phyloP scores from a whole-genome alignment of 2,113 vertebrate genomes.

The Nycticorax nycticorax region DNA sequence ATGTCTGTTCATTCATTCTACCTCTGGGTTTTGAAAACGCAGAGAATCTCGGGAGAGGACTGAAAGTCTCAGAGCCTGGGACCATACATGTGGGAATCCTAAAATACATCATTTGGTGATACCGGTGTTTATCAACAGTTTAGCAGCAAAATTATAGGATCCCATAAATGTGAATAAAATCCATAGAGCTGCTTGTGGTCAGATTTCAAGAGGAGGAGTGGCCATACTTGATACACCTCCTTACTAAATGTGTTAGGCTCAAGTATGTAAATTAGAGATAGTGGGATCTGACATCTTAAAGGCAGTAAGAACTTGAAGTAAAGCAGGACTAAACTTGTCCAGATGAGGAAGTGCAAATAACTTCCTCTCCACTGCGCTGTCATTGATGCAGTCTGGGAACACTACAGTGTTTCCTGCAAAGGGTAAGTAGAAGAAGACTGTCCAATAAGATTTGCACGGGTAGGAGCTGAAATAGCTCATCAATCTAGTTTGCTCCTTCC shows the following conservation, averaged over 20 bases:
- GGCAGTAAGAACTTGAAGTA: not conserved
- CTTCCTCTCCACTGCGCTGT: not conserved
- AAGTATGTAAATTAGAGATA: not conserved
- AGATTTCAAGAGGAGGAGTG: not conserved
- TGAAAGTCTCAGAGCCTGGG: not conserved
- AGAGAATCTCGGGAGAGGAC: not conserved
- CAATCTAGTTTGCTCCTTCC: not conserved
- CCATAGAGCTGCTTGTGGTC: not conserved
- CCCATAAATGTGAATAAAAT: not conserved
- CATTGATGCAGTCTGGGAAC: not conserved
- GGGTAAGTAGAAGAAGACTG: not conserved
- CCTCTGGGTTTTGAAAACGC: not conserved
- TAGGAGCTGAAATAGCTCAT: not conserved
- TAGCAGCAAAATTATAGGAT: not conserved
- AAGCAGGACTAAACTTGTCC: not conserved
- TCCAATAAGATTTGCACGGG: not conserved
- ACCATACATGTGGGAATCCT: not conserved
- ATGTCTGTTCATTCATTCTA: not conserved
- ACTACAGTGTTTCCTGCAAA: not conserved
- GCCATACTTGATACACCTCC: not conserved
- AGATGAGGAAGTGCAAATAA: not conserved
- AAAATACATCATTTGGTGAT: not conserved
- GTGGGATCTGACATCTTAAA: not conserved
- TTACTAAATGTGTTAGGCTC: not conserved
- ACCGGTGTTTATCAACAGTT: not conserved